Percentiles rank a stretch among this genome's conserved stretches.
Evolutionary conservation across 1,140 invertebrate genomes (phyloP).

Genomic region (Pseudomyrmex cubaensis): DNA sequence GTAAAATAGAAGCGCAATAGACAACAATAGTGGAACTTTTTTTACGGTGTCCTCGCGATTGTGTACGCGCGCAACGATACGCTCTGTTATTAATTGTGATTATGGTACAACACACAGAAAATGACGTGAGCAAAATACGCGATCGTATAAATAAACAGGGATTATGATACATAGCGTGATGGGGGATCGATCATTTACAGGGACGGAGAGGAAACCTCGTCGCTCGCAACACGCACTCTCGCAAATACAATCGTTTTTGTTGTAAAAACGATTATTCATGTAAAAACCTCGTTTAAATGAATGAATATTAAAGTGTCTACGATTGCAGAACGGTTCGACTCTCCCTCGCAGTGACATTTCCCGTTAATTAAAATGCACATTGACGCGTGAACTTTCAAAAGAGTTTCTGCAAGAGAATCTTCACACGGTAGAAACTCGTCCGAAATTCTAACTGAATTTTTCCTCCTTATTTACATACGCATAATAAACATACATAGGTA

Average conservation of each 20-base stretch:
- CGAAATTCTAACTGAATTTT: not conserved
- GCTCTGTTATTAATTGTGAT: conserved; percentile 31
- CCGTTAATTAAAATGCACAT: conserved; percentile 16
- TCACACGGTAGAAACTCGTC: not conserved
- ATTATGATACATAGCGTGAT: conserved; percentile 74
- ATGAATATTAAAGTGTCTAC: conserved; percentile 40
- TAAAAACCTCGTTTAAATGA: conserved; percentile 19
- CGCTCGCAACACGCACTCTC: conserved; percentile 25
- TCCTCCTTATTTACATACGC: not conserved
- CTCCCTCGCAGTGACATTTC: not conserved
- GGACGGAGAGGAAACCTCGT: conserved; percentile 38
- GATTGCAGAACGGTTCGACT: conserved; percentile 26
- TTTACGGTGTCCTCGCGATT: conserved; percentile 14
- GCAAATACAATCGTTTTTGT: conserved; percentile 21
- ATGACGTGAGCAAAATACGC: conserved; percentile 75
- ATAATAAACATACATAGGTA: too few relatives aligned
- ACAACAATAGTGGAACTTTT: not conserved
- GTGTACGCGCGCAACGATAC: conserved; percentile 7
- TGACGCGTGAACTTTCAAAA: not conserved
- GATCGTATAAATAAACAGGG: conserved; percentile 73
- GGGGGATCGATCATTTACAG: conserved; percentile 57
- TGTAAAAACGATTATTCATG: not conserved
- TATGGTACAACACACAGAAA: conserved; percentile 55
- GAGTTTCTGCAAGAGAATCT: not conserved
- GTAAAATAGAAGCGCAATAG: not conserved